Percentiles rank a stretch among this genome's conserved stretches.
Conservation (phyloP, 1,140 invertebrate genomes). For the Hypothenemus hampei region DNA sequence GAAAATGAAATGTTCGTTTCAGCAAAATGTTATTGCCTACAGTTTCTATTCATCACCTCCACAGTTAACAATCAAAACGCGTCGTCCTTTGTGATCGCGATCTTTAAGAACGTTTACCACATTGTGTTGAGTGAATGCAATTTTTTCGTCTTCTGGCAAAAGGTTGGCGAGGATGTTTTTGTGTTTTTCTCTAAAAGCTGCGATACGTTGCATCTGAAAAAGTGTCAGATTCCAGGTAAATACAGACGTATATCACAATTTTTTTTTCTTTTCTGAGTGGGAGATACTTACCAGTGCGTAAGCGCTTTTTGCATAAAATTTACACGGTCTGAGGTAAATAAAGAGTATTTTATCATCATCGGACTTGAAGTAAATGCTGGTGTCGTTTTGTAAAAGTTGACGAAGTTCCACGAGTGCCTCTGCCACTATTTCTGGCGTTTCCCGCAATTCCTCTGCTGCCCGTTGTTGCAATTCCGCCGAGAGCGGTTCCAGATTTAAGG, state of each 20-base stretch:
- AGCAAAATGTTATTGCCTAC: neutral
- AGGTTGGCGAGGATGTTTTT: slow-evolving; percentile 57
- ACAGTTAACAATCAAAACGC: slow-evolving; percentile 36
- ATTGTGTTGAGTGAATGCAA: slow-evolving; percentile 59
- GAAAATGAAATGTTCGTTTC: slow-evolving; percentile 8
- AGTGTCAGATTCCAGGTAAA: neutral
- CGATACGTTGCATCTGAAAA: slow-evolving; percentile 64
- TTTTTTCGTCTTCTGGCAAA: slow-evolving; percentile 60
- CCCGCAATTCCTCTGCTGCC: slow-evolving; percentile 61
- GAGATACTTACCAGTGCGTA: slow-evolving; percentile 57
- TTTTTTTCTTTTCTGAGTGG: too few species aligned
- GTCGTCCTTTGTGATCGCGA: slow-evolving; percentile 39
- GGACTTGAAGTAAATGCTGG: slow-evolving; percentile 58
- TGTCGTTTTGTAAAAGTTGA: slow-evolving; percentile 58
- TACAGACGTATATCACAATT: neutral
- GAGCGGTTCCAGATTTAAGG: slow-evolving; percentile 15
- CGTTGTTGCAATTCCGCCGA: slow-evolving; percentile 47
- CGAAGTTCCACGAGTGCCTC: slow-evolving; percentile 55
- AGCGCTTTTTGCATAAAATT: slow-evolving; percentile 75
- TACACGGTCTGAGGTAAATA: slow-evolving; percentile 71
- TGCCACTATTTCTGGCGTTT: slow-evolving; percentile 59
- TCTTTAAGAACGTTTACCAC: slow-evolving; percentile 60
- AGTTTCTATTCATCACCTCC: slow-evolving; percentile 33
- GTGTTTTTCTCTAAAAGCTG: slow-evolving; percentile 68
- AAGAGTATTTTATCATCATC: slow-evolving; percentile 66